Evolutionary conservation across 2,113 vertebrate species (phyloP).

Genomic region (Thunnus maccoyii): DNA sequence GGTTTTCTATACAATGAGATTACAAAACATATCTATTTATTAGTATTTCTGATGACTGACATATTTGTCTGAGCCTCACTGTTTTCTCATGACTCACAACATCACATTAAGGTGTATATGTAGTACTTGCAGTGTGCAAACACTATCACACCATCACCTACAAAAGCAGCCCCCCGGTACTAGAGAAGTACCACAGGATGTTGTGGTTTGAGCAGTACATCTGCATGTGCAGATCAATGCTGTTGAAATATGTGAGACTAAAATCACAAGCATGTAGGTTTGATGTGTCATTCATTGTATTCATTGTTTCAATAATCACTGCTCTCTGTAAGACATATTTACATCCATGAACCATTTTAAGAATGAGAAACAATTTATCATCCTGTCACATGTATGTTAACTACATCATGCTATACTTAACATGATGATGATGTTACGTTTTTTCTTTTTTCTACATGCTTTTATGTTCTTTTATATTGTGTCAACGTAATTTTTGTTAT

Average conservation of each 20-base stretch:
- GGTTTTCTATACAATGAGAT: neutral
- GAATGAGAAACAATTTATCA: neutral
- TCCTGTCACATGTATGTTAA: neutral
- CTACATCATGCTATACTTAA: too few relatives aligned
- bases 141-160: neutral
- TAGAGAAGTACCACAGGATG: conserved; percentile 14
- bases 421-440: too few relatives aligned
- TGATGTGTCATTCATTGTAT: neutral
- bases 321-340: neutral
- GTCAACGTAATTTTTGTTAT: too few relatives aligned
- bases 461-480: too few relatives aligned
- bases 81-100: neutral
- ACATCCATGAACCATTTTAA: conserved; percentile 1
- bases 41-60: neutral
- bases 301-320: conserved; percentile 14
- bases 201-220: conserved; percentile 36
- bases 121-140: neutral
- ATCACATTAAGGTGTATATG: neutral
- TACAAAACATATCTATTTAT: too few relatives aligned
- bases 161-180: too few relatives aligned
- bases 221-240: neutral
- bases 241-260: neutral
- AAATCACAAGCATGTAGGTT: too few relatives aligned
- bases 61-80: neutral
- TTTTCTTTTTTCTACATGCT: too few relatives aligned